phyloP scores from a whole-genome alignment of 1,140 invertebrate species.

The Palaemon carinicauda region DNA sequence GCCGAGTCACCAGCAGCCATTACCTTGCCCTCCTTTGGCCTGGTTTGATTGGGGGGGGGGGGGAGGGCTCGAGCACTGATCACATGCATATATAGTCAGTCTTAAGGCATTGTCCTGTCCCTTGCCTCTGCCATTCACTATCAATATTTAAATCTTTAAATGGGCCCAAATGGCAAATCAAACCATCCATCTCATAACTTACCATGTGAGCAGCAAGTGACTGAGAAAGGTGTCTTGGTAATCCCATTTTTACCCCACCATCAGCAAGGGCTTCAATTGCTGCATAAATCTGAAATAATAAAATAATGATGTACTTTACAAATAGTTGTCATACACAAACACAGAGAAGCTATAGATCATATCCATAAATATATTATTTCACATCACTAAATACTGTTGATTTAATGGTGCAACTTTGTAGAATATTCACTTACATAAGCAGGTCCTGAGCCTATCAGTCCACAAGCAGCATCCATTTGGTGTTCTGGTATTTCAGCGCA shows the following conservation, averaged over 20 bases:
- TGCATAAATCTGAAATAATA: slow-evolving; percentile 52
- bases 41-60: no score
- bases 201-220: slow-evolving; percentile 70
- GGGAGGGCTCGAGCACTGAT: no score
- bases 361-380: not conserved
- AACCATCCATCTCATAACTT: not conserved
- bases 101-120: no score
- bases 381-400: not conserved
- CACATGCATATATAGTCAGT: no score
- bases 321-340: no score
- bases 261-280: slow-evolving; percentile 72
- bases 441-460: slow-evolving; percentile 92
- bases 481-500: slow-evolving; percentile 88
- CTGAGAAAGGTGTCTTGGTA: slow-evolving; percentile 69
- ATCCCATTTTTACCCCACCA: slow-evolving; percentile 72
- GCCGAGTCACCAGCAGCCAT: no score
- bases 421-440: slow-evolving; percentile 74
- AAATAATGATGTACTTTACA: not conserved
- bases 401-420: not conserved
- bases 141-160: no score
- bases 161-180: no score
- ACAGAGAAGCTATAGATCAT: no score
- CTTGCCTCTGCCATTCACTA: no score
- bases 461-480: slow-evolving; percentile 90
- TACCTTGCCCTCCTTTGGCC: no score